Conservation (phyloP, 2,888 invertebrate genomes). For the Cerastis leucographa region DNA sequence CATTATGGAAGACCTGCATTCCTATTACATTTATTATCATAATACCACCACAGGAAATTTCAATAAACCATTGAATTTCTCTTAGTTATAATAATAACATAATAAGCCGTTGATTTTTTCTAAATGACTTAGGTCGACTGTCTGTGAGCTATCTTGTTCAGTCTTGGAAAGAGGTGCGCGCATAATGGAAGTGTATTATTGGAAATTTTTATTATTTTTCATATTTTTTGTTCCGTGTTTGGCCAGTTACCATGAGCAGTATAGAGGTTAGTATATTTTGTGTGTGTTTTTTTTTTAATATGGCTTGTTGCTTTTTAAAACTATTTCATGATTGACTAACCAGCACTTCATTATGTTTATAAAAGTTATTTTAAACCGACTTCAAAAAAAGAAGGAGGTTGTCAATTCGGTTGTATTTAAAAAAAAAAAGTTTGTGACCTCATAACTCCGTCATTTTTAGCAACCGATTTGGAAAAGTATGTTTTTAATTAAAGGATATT, state of each 20-base stretch:
- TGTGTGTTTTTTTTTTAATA: neutral
- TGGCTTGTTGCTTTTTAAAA: neutral
- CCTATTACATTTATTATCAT: constrained; percentile 56
- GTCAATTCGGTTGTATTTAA: no score
- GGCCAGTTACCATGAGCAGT: constrained; percentile 84
- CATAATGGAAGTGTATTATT: constrained; percentile 34
- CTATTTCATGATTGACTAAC: no score
- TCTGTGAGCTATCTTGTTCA: neutral
- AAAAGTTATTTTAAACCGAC: no score
- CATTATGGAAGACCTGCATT: constrained; percentile 21
- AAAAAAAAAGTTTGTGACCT: no score
- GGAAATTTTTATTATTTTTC: constrained; percentile 37
- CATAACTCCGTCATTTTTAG: no score
- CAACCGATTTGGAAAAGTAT: no score
- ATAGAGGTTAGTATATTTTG: constrained; percentile 77
- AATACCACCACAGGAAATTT: constrained; percentile 47
- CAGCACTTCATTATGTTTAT: no score
- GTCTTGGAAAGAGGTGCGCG: neutral
- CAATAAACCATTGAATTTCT: constrained; percentile 57
- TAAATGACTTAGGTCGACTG: neutral
- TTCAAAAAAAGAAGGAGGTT: no score
- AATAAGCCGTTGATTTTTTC: constrained; percentile 27
- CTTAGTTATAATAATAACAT: constrained; percentile 35
- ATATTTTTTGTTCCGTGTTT: constrained; percentile 64
- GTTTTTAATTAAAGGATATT: no score